phyloP scores from a whole-genome alignment of 2,888 invertebrate species.

The Coelinius sp. region DNA sequence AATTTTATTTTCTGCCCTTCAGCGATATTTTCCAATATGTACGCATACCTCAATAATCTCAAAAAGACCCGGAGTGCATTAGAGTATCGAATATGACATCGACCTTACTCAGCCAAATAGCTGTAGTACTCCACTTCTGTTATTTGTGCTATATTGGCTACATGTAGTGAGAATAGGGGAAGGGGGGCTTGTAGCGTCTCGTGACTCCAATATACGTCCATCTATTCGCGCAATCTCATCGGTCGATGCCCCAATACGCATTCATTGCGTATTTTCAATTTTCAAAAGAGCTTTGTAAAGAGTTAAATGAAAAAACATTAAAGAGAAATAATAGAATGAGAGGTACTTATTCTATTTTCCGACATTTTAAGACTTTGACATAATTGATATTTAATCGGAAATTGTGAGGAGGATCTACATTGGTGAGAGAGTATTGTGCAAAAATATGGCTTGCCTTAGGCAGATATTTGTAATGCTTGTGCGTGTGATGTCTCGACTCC shows the following conservation, averaged over 20 bases:
- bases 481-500: background rate
- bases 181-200: constrained; percentile 4
- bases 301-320: background rate
- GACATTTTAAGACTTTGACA: background rate
- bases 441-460: constrained; percentile 34
- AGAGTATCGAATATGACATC: constrained; percentile 56
- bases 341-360: background rate
- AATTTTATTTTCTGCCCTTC: too few species aligned
- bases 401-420: background rate
- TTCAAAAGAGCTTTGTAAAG: constrained; percentile 8
- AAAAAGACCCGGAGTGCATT: constrained; percentile 49
- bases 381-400: background rate
- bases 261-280: constrained; percentile 24
- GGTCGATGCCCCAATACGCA: constrained; percentile 20
- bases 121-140: constrained; percentile 9
- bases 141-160: constrained; percentile 31
- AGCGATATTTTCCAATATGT: too few species aligned
- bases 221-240: constrained; percentile 26
- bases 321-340: background rate
- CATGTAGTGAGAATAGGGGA: background rate
- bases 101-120: constrained; percentile 38
- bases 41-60: constrained; percentile 42
- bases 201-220: constrained; percentile 9
- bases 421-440: background rate
- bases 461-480: constrained; percentile 32